Base-by-base conservation (phyloP, 37 sponge, comb jelly and placozoan genomes). In the Lycopodina hypogea region DNA sequence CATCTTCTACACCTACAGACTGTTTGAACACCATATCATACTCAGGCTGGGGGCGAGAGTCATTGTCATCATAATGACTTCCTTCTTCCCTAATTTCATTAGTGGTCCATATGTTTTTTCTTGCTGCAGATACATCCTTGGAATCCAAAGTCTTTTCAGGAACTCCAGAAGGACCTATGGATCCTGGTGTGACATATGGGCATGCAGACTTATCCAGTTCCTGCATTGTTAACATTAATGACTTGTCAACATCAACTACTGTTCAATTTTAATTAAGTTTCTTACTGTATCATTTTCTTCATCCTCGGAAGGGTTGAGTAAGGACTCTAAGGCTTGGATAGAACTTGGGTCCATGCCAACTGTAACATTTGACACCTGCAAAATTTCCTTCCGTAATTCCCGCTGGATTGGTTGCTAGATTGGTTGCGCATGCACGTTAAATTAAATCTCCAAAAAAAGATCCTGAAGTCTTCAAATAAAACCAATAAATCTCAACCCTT, bases 11-110 rank as follows among this genome's bases (percentile, higher is more conserved):
- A 3, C 71, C 37, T 4, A 96, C 92, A 42, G 84, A 68, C 56
- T 96, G 97, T 37, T 76, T 59, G 71, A 85, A 96, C 32, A 87
- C 41, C 77, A 90, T 59, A 0, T 96, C 89, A 83, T 96, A 94
- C 94, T 96, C 86, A 12, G 96, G 96, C 23, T 83, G 40, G 33
- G 88, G 89, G 52, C 96, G 79, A 14, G 86, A 83, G 75, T 96
- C 96, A 69, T 84, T 78, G 33, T 78, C 74, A 0, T 80, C 83
- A 74, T 64, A 55, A 3, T 75, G 58, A 42, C 72, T 61, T 0
- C 55, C 56, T n/a, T 71, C 50, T 21, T 56, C 64, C 2, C 35
- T 38, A 9, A 90, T 88, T 45, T 93, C 91, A 23, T 77, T 78
- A 26, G 32, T 4, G 17, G 19, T 24, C 96, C 94, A 93, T 58